These are phyloP conservation scores for Siphamia tubifer DNA, from an alignment of 2,113 vertebrate species.

Conservation along the genomic window DNA sequence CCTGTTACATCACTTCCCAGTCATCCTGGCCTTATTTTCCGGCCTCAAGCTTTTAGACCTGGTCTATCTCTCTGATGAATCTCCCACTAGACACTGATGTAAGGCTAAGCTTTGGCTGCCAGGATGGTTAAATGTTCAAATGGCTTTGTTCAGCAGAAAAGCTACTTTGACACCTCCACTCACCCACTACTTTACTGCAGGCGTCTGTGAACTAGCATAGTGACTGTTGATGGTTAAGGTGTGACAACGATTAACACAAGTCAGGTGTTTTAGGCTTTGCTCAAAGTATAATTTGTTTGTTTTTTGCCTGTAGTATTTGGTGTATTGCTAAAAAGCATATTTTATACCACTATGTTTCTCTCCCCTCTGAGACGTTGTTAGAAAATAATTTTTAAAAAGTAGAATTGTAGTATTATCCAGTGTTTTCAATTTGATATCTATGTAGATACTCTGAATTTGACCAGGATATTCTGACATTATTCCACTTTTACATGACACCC, in stretches of 20 bases:
- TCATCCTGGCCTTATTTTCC: conserved; percentile 21
- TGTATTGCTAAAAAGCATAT: no score
- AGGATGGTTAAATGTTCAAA: conserved; percentile 16
- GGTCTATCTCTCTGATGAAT: conserved; percentile 30
- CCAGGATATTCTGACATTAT: no score
- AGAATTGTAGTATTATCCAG: no score
- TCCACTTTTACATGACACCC: no score
- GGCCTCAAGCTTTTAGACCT: not conserved
- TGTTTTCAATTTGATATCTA: no score
- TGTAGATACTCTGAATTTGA: no score
- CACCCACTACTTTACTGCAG: conserved; percentile 5
- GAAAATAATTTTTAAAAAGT: no score
- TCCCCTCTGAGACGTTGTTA: no score
- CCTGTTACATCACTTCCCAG: conserved; percentile 21
- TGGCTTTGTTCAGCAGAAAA: conserved; percentile 42
- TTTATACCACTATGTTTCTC: no score
- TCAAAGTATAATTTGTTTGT: not conserved
- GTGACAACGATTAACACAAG: not conserved
- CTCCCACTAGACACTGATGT: conserved; percentile 31
- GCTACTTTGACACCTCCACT: conserved; percentile 12
- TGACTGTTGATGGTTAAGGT: conserved; percentile 12
- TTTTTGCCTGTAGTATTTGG: no score
- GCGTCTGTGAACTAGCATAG: conserved; percentile 5
- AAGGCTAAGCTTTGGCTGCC: not conserved
- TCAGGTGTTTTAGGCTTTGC: not conserved